phyloP scores from a whole-genome alignment of 64 coral and sea anemone species.

The Cladopsammia gracilis region DNA sequence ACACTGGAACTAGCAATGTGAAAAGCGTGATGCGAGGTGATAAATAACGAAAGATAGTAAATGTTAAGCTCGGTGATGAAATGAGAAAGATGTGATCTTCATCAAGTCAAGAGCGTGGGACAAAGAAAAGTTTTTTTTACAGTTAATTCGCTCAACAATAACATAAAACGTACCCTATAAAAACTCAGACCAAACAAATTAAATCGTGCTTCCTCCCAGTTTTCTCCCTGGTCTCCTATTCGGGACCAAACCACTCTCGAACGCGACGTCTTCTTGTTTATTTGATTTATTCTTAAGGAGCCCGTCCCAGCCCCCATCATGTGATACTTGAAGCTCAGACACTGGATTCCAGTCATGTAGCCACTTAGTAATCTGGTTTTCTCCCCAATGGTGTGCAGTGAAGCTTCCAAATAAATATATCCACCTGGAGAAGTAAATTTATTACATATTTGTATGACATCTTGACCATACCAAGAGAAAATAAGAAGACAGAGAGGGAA shows the following conservation, averaged over 20 bases:
- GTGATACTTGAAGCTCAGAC: slow-evolving; percentile 66
- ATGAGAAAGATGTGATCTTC: too few relatives aligned
- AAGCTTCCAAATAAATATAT: slow-evolving; percentile 64
- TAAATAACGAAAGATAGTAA: too few relatives aligned
- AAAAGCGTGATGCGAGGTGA: too few relatives aligned
- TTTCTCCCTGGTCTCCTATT: slow-evolving; percentile 40
- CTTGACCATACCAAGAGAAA: too few relatives aligned
- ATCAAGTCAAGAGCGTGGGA: too few relatives aligned
- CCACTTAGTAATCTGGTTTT: slow-evolving; percentile 57
- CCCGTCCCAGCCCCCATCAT: slow-evolving; percentile 65
- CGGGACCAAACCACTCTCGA: slow-evolving; percentile 54
- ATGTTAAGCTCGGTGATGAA: too few relatives aligned
- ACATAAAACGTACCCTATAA: slow-evolving; percentile 32
- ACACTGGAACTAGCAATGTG: too few relatives aligned
- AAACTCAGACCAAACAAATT: slow-evolving; percentile 33
- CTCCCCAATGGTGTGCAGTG: slow-evolving; percentile 9
- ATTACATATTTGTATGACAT: too few relatives aligned
- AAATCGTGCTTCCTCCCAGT: slow-evolving; percentile 45
- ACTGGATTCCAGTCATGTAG: slow-evolving; percentile 53
- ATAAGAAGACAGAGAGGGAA: too few relatives aligned
- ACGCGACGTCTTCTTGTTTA: not conserved
- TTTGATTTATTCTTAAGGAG: slow-evolving; percentile 26
- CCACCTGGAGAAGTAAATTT: slow-evolving; percentile 1
- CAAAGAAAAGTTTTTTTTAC: too few relatives aligned
- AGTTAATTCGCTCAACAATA: not conserved